Percentiles rank a stretch among this genome's conserved stretches.
phyloP scores from a whole-genome alignment of 2,797 vertebrate genomes.

The Leptatherina wallacei region DNA sequence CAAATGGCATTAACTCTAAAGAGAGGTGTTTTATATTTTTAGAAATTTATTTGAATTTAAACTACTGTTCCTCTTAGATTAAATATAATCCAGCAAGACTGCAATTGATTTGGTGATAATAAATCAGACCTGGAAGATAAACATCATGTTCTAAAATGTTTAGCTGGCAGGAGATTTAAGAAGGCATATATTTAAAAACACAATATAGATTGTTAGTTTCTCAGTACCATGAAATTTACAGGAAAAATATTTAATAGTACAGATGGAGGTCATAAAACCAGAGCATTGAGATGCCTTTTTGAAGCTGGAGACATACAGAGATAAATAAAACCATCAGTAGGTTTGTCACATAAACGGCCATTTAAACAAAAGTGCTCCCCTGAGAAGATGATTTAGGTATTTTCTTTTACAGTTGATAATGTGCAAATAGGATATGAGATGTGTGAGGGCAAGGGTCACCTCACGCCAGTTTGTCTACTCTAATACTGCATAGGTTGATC shows the following conservation, averaged over 20 bases:
- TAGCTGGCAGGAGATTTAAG: no score
- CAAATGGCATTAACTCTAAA: no score
- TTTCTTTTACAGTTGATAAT: not conserved
- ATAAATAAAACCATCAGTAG: not conserved
- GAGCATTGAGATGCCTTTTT: not conserved
- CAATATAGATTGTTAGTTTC: not conserved
- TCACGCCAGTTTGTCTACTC: constrained; percentile 35
- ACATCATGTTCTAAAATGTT: not conserved
- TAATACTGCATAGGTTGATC: constrained; percentile 38
- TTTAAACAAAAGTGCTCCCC: constrained; percentile 13
- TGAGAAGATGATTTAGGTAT: not conserved
- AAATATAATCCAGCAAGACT: no score
- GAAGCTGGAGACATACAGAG: not conserved
- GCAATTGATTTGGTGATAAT: no score
- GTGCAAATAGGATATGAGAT: not conserved
- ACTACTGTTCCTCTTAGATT: no score
- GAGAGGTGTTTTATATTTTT: no score
- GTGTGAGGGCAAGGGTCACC: constrained; percentile 9
- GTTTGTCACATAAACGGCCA: not conserved
- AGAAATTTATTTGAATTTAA: no score
- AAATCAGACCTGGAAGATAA: no score
- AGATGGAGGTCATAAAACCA: not conserved
- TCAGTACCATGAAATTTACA: not conserved
- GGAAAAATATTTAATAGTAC: not conserved
- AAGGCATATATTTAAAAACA: not conserved